phyloP scores from a whole-genome alignment of 2,797 vertebrate species.

The Oryzias dopingdopingensis region DNA sequence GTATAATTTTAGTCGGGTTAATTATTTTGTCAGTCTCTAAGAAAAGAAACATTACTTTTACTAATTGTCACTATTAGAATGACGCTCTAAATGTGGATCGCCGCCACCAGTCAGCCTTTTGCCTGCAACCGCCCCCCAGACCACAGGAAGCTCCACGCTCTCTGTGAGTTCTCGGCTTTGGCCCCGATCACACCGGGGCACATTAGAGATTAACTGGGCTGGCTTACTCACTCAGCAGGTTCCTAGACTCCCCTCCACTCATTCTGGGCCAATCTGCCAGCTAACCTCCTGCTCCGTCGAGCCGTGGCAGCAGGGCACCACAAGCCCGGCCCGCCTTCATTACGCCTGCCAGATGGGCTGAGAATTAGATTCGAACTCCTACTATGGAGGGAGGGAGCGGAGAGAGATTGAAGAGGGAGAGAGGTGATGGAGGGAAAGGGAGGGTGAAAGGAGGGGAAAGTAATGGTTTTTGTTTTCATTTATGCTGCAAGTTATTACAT shows the following conservation, averaged over 20 bases:
- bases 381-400: constrained; percentile 62
- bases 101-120: constrained; percentile 33
- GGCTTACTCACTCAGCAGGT: constrained; percentile 74
- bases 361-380: constrained; percentile 82
- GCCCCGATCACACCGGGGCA: constrained; percentile 70
- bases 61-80: constrained; percentile 13
- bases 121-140: constrained; percentile 50
- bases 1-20: no score
- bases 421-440: constrained; percentile 41
- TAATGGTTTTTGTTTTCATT: constrained; percentile 84
- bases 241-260: constrained; percentile 70
- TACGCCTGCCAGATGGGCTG: constrained; percentile 80
- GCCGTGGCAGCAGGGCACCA: constrained; percentile 72
- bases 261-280: constrained; percentile 76
- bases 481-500: constrained; percentile 83
- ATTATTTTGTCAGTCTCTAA: constrained; percentile 1
- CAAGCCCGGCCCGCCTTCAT: constrained; percentile 74
- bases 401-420: constrained; percentile 53
- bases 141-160: constrained; percentile 46
- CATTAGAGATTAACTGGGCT: constrained; percentile 75
- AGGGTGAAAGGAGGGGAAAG: constrained; percentile 45
- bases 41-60: constrained; percentile 13
- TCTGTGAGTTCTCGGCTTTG: constrained; percentile 66
- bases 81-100: constrained; percentile 48
- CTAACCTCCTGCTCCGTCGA: constrained; percentile 73